Base-by-base conservation (phyloP, 2,797 vertebrate species). In the Microctenopoma stevenorrisi region DNA sequence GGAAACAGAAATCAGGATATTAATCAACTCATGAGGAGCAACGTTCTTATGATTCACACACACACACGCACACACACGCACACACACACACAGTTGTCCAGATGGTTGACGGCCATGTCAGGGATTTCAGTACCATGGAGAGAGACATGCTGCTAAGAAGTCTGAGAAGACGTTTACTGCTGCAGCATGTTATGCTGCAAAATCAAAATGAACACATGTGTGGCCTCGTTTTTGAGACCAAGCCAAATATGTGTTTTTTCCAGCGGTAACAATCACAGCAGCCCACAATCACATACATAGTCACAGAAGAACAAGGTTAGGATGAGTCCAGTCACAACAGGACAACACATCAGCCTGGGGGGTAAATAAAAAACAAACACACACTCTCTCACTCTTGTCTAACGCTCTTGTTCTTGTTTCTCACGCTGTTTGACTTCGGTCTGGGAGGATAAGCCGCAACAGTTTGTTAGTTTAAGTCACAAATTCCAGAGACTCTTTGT, bases 71-170 rank as follows among this genome's bases (percentile, higher is more conserved):
- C 12, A 56, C 42, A 49, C 58, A 58, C 48, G 54, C 51, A 43
- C 14, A 37, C 5, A 38, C 15, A 63, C 46, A 73, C 40, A 63
- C n/a, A 63, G 18, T 16, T 58, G 64, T 76, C 67, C 86, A 87
- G 88, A 88, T 83, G 84, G 78, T 54, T 46, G 0, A 4, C 65
- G 13, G 64, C 67, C 43, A 58, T 51, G 10, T 64, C 69, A 74
- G 60, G 77, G 78, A 69, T 78, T 91, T 91, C 83, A 92, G 89
- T 26, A 90, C 89, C 89, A 89, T 68, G 86, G 89, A 93, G 80
- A 91, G 90, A 83, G 85, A 79, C 76, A 65, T 54, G 53, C 66
- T 40, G 81, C 57, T 64, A 72, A 62, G 56, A 53, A 64, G 38
- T 42, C 33, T 22, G 22, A 22, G 1, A 22, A 22, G 22, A 22